Conservation (phyloP, 2,797 vertebrate species). For the Bryconaethiops microstoma region DNA sequence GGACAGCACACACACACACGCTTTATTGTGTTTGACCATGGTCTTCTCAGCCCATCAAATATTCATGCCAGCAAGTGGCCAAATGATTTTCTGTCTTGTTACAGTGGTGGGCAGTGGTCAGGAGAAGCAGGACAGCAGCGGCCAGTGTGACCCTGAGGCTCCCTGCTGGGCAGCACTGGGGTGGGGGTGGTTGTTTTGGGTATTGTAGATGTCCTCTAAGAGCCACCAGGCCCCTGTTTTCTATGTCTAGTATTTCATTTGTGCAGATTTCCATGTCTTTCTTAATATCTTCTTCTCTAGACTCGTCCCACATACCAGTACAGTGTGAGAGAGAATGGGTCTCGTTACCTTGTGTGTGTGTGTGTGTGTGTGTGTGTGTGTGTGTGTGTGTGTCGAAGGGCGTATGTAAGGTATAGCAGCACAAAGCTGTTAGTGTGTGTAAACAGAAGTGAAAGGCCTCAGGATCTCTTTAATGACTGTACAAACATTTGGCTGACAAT, state of each 20-base stretch:
- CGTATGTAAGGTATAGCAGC: slow-evolving; percentile 16
- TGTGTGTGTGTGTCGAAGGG: slow-evolving; percentile 31
- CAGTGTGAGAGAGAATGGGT: slow-evolving; percentile 25
- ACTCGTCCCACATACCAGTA: neutral
- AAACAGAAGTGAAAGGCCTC: slow-evolving; percentile 23
- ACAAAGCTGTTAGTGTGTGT: slow-evolving; percentile 22
- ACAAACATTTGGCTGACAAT: slow-evolving; percentile 50
- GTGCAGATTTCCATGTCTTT: too few relatives aligned
- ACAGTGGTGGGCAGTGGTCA: slow-evolving; percentile 94
- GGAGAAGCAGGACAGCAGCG: slow-evolving; percentile 88
- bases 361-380: slow-evolving; percentile 25
- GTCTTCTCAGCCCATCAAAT: slow-evolving; percentile 93
- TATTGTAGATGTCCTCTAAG: neutral
- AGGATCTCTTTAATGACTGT: slow-evolving; percentile 47
- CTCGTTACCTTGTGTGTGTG: slow-evolving; percentile 45
- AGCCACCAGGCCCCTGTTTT: neutral
- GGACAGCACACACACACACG: too few relatives aligned
- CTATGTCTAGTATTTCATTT: neutral
- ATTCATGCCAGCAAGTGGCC: slow-evolving; percentile 97
- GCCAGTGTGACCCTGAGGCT: slow-evolving; percentile 78
- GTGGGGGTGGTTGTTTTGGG: neutral
- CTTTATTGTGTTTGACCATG: slow-evolving; percentile 89
- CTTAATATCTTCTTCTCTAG: neutral
- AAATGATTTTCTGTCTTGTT: slow-evolving; percentile 99
- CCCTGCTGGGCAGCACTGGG: slow-evolving; percentile 25